Conservation (phyloP, 2,113 vertebrate species). For the Aegithalos caudatus region DNA sequence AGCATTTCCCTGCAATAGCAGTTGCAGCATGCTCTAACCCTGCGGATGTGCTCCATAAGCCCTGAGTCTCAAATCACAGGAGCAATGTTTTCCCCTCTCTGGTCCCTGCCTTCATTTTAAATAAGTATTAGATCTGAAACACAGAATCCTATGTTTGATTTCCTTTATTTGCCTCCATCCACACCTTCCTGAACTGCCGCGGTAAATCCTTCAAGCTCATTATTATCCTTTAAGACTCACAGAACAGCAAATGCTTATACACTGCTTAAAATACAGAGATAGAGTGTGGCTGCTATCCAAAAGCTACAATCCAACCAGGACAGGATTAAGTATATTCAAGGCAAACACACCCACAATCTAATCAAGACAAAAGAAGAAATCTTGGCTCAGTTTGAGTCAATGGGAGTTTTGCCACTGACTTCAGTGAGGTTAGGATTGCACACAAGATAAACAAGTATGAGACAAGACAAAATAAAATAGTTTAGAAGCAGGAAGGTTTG, state of each 20-base stretch:
- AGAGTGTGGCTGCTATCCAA: not conserved
- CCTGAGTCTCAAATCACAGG: not conserved
- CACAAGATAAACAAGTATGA: constrained; percentile 52
- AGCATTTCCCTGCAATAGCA: constrained; percentile 64
- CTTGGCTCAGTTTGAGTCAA: not conserved
- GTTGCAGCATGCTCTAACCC: constrained; percentile 1
- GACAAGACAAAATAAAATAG: constrained; percentile 58
- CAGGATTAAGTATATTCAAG: constrained; percentile 37
- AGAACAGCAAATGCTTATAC: not conserved
- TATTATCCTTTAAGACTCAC: not conserved
- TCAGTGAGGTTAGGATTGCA: constrained; percentile 37
- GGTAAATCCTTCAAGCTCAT: constrained; percentile 23
- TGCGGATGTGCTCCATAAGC: constrained; percentile 33
- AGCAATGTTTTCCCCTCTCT: not conserved
- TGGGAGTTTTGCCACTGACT: constrained; percentile 45
- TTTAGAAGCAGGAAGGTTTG: constrained; percentile 32
- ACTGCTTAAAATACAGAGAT: not conserved
- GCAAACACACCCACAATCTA: constrained; percentile 46
- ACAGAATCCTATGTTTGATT: not conserved
- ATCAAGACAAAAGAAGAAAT: constrained; percentile 60
- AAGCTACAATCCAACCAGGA: not conserved
- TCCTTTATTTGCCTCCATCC: not conserved
- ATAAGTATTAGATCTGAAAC: not conserved
- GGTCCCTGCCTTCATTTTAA: not conserved
- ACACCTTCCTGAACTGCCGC: not conserved